phyloP scores from a whole-genome alignment of 2,113 vertebrate species.

The Tachysurus vachellii region DNA sequence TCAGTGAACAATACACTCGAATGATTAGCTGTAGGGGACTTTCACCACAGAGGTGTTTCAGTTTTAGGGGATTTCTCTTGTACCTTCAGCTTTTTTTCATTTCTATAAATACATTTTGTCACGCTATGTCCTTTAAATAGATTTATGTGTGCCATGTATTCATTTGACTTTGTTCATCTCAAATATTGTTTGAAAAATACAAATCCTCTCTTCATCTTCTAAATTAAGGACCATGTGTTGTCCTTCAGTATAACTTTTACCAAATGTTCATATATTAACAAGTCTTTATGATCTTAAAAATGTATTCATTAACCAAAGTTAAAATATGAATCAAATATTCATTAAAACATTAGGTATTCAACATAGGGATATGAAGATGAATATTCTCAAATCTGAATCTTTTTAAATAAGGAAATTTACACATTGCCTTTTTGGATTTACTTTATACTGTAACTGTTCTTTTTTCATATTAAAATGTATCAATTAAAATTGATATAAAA shows the following conservation, averaged over 20 bases:
- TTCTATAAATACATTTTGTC: slow-evolving; percentile 23
- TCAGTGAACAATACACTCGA: slow-evolving; percentile 63
- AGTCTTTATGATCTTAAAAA: not conserved
- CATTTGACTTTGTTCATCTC: not conserved
- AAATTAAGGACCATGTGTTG: not conserved
- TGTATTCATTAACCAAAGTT: not conserved
- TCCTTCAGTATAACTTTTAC: not conserved
- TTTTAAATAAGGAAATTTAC: not conserved
- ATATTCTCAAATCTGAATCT: not conserved
- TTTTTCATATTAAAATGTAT: not conserved
- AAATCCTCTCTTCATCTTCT: not conserved
- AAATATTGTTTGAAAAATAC: too few relatives aligned
- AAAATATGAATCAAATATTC: not conserved
- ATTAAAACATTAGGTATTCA: not conserved
- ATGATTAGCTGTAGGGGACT: slow-evolving; percentile 49
- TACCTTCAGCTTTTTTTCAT: not conserved
- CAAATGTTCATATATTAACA: not conserved
- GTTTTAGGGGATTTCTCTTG: slow-evolving; percentile 49
- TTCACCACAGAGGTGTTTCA: slow-evolving; percentile 37
- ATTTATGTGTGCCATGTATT: not conserved
- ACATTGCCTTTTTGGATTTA: not conserved
- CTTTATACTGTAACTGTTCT: not conserved
- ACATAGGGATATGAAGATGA: not conserved
- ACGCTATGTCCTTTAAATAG: slow-evolving; percentile 49
- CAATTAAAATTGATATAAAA: too few relatives aligned